Base-by-base conservation (phyloP, 2,113 vertebrate genomes). In the Poeciliopsis occidentalis region DNA sequence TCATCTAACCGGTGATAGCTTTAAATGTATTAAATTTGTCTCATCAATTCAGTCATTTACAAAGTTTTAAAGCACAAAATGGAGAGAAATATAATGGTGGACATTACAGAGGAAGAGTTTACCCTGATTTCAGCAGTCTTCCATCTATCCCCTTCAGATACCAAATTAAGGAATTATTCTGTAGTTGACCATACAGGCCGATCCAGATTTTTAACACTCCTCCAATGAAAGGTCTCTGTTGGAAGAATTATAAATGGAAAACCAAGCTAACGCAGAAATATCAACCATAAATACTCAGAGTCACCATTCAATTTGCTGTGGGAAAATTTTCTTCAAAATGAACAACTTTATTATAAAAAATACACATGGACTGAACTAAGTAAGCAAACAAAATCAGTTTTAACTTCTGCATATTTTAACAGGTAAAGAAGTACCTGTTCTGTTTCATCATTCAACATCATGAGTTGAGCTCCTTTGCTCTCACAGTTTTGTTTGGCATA, bases 391-490 rank as follows among this genome's bases (percentile, higher is more conserved):
- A 3, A 57, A 57, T n/a, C 24, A 8, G 3, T 57, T 54, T 54
- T 7, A 54, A 22, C 22, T 47, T 47, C 44, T 19, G 17, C 51
- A 54, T 54, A 44, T 67, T 4, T 17, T 2, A 67, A 67, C 17
- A 4, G 24, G 10, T 37, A 67, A 26, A 57, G 4, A 71, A 29
- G 60, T 69, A 82, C 80, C 76, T 67, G 30, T 65, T 79, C 34
- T 0, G 0, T 0, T 4, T 19, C 0, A 47, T 67, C 11, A 64
- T 67, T 75, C 0, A 83, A 3, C 13, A 57, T 47, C 64, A 83
- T 61, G 60, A 86, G n/a, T 31, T 66, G 71, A 60, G 81, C 75
- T 60, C 32, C 51, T 69, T 61, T 78, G 0, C 0, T 0, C 12
- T 0, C 7, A 47, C 81, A 86, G 81, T 83, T 30, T 12, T 54